Evolutionary conservation across 1,140 invertebrate genomes (phyloP).

Genomic region (Zaprionus taronus): DNA sequence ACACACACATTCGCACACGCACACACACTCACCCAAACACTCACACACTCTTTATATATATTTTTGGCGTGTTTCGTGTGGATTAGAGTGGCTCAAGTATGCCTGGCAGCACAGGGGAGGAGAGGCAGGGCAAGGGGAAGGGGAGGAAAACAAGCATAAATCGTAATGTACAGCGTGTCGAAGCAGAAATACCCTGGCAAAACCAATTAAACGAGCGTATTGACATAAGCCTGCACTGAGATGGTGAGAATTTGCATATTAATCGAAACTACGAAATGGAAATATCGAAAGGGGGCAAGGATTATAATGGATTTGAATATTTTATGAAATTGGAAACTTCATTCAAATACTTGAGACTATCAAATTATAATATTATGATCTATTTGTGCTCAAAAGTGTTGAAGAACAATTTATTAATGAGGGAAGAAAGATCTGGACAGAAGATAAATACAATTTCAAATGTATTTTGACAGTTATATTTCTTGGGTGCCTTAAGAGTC

Average conservation of each 20-base stretch:
- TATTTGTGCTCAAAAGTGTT: not conserved
- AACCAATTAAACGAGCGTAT: slow-evolving; percentile 1
- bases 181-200: slow-evolving; percentile 26
- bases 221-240: not conserved
- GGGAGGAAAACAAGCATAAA: slow-evolving; percentile 15
- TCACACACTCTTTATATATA: slow-evolving; percentile 12
- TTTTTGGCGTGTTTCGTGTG: slow-evolving; percentile 65
- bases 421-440: not conserved
- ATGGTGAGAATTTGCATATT: not conserved
- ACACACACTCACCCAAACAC: not conserved
- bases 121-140: not conserved
- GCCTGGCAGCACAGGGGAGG: slow-evolving; percentile 7
- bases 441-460: not conserved
- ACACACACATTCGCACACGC: slow-evolving; percentile 20
- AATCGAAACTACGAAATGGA: not conserved
- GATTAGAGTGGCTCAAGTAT: slow-evolving; percentile 71
- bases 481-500: too few relatives aligned
- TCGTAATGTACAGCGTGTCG: slow-evolving; percentile 15
- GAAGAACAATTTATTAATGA: too few relatives aligned
- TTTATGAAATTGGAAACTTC: not conserved
- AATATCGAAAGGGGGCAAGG: not conserved
- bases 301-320: slow-evolving; percentile 4
- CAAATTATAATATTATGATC: not conserved
- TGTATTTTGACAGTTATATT: too few relatives aligned
- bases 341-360: not conserved